These are phyloP conservation scores for Tipula helvola DNA, from an alignment of 2,888 invertebrate species.

Conservation along the genomic window DNA sequence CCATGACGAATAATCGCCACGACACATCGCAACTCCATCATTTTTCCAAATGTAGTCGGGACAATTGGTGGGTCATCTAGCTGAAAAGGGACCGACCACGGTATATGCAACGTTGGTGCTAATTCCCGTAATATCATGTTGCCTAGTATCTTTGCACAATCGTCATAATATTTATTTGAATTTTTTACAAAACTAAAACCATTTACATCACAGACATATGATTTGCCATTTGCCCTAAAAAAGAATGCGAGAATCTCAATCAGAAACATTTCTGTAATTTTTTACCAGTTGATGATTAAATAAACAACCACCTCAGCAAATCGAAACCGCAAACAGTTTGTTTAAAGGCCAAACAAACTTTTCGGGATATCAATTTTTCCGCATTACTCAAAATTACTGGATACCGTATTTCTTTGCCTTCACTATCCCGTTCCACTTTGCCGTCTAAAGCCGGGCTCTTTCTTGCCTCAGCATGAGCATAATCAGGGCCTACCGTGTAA, in stretches of 20 bases:
- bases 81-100: slow-evolving; percentile 95
- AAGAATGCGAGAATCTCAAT: slow-evolving; percentile 12
- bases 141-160: slow-evolving; percentile 95
- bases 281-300: not conserved
- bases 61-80: slow-evolving; percentile 97
- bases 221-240: slow-evolving; percentile 89
- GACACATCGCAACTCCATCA: slow-evolving; percentile 87
- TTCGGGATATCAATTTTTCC: slow-evolving; percentile 94
- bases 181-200: slow-evolving; percentile 99
- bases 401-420: slow-evolving; percentile 96
- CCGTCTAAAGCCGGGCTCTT: slow-evolving; percentile 98
- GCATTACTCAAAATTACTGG: slow-evolving; percentile 95
- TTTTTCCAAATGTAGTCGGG: slow-evolving; percentile 96
- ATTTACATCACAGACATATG: slow-evolving; percentile 99
- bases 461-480: slow-evolving; percentile 97
- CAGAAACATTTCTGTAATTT: not conserved
- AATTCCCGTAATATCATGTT: slow-evolving; percentile 94
- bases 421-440: slow-evolving; percentile 94
- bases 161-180: slow-evolving; percentile 99
- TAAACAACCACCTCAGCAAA: slow-evolving; percentile 54
- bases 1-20: slow-evolving; percentile 97
- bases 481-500: slow-evolving; percentile 98
- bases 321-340: slow-evolving; percentile 99
- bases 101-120: slow-evolving; percentile 91
- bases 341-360: slow-evolving; percentile 91